Evolutionary conservation across 2,113 vertebrate species (phyloP).

Genomic region (Mastomys coucha): DNA sequence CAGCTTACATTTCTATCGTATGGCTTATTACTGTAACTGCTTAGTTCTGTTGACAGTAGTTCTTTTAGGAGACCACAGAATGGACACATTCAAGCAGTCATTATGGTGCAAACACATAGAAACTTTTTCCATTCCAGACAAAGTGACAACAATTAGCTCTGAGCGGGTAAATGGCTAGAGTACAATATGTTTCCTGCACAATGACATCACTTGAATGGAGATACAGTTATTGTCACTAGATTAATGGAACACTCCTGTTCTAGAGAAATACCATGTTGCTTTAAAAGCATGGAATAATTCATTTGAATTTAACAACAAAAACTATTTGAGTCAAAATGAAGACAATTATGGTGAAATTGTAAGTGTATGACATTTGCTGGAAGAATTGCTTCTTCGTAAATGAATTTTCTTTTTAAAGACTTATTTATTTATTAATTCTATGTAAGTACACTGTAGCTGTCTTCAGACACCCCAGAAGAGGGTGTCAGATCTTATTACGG

Average conservation of each 20-base stretch:
- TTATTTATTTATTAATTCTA: too few species aligned
- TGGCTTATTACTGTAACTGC: not conserved
- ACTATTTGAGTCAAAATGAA: slow-evolving; percentile 20
- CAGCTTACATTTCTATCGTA: not conserved
- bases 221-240: slow-evolving; percentile 1
- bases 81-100: slow-evolving; percentile 4
- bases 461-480: too few species aligned
- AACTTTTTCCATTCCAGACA: slow-evolving; percentile 44
- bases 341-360: not conserved
- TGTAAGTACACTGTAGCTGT: too few species aligned
- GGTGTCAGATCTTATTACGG: too few species aligned
- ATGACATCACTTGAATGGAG: slow-evolving; percentile 29
- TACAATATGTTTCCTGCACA: not conserved
- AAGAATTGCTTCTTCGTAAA: not conserved
- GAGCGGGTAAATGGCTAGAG: not conserved
- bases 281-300: not conserved
- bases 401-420: too few species aligned
- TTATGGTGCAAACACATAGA: not conserved
- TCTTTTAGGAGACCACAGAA: not conserved
- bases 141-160: slow-evolving; percentile 20
- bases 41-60: not conserved
- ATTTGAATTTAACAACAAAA: slow-evolving; percentile 4
- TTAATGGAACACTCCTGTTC: slow-evolving; percentile 8
- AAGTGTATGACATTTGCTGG: not conserved
- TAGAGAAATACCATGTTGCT: not conserved